These are phyloP conservation scores for Catharus ustulatus DNA, from an alignment of 2,797 vertebrate species.

Conservation along the genomic window DNA sequence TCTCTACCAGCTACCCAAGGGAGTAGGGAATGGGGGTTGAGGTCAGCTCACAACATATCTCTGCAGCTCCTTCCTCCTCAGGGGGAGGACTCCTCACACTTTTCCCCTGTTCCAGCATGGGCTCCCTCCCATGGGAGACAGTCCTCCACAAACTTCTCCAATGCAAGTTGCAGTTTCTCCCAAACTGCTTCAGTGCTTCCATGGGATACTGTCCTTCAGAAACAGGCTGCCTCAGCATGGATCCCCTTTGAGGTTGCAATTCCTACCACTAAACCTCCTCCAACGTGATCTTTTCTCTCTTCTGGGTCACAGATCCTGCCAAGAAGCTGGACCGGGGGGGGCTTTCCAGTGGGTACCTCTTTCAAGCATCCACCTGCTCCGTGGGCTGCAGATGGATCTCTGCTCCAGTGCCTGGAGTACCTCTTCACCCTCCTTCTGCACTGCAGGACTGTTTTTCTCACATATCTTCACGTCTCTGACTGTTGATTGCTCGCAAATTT, in stretches of 20 bases:
- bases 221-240: neutral
- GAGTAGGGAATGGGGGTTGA: accelerated
- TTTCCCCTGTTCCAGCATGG: neutral
- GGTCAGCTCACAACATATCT: no score
- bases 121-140: neutral
- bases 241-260: neutral
- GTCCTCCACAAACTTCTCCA: neutral
- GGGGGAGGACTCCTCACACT: neutral
- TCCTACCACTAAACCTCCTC: neutral
- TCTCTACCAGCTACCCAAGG: accelerated
- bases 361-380: neutral
- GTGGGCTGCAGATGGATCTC: neutral
- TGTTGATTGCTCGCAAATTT: neutral
- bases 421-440: neutral
- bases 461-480: neutral
- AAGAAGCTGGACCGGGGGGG: neutral
- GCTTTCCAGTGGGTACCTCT: neutral
- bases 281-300: neutral
- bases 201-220: neutral
- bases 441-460: neutral
- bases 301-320: neutral
- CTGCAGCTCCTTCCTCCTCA: neutral
- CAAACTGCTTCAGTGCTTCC: neutral
- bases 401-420: neutral
- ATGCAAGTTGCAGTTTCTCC: neutral